A percentile compares a stretch with the other conserved stretches of the same genome.
phyloP scores from a whole-genome alignment of 2,888 invertebrate species.

The Sphaeridia pumilis region DNA sequence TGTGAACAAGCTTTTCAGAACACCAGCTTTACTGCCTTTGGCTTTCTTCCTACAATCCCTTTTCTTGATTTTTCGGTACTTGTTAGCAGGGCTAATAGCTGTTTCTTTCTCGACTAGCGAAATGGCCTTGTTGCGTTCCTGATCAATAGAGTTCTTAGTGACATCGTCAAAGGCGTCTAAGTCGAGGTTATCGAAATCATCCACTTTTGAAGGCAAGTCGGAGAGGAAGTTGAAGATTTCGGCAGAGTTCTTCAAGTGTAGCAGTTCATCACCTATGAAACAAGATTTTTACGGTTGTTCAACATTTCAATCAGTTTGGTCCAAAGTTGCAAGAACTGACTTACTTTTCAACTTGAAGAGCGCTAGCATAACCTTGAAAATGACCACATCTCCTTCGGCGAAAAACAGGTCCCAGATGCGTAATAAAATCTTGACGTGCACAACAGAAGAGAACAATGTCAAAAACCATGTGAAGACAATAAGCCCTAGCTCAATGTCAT shows the following conservation, averaged over 20 bases:
- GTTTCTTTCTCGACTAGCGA: constrained; percentile 23
- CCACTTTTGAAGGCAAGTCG: constrained; percentile 86
- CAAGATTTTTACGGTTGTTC: constrained; percentile 3
- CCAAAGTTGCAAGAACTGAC: neutral
- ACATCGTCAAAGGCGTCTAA: constrained; percentile 24
- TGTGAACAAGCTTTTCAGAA: constrained; percentile 52
- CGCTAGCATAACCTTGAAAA: constrained; percentile 87
- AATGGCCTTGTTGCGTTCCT: constrained; percentile 21
- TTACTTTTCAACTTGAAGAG: constrained; percentile 71
- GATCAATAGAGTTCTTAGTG: constrained; percentile 24
- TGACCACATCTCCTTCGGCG: constrained; percentile 83
- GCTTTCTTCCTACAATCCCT: constrained; percentile 77
- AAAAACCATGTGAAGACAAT: constrained; percentile 97
- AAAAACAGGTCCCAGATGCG: constrained; percentile 96
- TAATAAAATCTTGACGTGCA: constrained; percentile 85
- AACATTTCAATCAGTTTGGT: neutral
- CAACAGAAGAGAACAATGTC: constrained; percentile 89
- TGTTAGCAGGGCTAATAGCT: constrained; percentile 15
- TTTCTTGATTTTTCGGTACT: constrained; percentile 29
- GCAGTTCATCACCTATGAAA: constrained; percentile 60
- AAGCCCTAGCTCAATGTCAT: constrained; percentile 84
- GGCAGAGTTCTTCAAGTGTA: constrained; percentile 82
- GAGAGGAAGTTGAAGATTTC: constrained; percentile 96
- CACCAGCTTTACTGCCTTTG: constrained; percentile 69
- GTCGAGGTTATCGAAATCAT: constrained; percentile 61